These are phyloP conservation scores for Euclidia mi DNA, from an alignment of 2,888 invertebrate species.

Conservation along the genomic window DNA sequence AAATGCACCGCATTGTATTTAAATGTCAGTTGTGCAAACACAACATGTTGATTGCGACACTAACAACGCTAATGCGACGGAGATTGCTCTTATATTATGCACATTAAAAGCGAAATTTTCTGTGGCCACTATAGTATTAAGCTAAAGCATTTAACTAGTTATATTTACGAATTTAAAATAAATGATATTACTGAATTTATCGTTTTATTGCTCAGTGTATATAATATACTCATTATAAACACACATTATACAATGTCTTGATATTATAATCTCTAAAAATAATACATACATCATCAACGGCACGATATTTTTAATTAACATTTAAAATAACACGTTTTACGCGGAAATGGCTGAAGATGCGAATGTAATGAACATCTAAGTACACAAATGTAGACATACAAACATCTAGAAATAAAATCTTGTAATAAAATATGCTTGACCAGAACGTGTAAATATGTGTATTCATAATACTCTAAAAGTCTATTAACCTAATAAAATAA, in stretches of 20 bases:
- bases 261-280: slow-evolving; percentile 42
- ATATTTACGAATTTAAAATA: slow-evolving; percentile 17
- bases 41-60: slow-evolving; percentile 20
- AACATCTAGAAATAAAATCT: not conserved
- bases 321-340: slow-evolving; percentile 48
- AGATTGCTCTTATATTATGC: slow-evolving; percentile 29
- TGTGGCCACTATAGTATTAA: slow-evolving; percentile 40
- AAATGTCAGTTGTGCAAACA: slow-evolving; percentile 26
- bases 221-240: not conserved
- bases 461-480: no score
- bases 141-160: slow-evolving; percentile 61
- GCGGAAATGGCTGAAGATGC: slow-evolving; percentile 44
- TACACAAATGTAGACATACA: slow-evolving; percentile 3
- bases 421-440: not conserved
- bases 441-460: no score
- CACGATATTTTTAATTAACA: slow-evolving; percentile 47
- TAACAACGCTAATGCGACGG: slow-evolving; percentile 16
- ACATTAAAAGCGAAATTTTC: slow-evolving; percentile 33
- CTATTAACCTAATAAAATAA: slow-evolving; percentile 7
- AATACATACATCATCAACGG: slow-evolving; percentile 34
- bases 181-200: not conserved
- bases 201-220: slow-evolving; percentile 15
- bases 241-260: not conserved
- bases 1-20: slow-evolving; percentile 29
- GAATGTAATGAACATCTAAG: slow-evolving; percentile 34